Evolutionary conservation across 2,797 vertebrate species (phyloP).

Genomic region (Tapera naevia): DNA sequence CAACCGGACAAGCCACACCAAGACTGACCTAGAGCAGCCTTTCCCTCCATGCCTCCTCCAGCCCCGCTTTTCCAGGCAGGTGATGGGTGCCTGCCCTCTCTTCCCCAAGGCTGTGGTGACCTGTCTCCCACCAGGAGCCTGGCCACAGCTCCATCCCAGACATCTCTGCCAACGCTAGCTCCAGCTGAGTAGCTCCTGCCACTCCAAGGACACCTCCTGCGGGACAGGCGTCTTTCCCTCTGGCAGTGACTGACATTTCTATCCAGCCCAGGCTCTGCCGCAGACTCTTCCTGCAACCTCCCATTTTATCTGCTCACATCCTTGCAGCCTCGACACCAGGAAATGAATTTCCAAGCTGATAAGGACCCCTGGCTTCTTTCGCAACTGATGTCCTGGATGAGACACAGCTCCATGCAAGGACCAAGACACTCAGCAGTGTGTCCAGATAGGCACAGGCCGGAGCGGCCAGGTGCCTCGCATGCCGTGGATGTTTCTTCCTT

Average conservation of each 20-base stretch:
- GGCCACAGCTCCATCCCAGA: neutral
- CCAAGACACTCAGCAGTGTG: fast-evolving
- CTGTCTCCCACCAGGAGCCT: neutral
- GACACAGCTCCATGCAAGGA: neutral
- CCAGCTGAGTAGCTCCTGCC: neutral
- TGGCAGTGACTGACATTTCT: neutral
- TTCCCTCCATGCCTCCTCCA: fast-evolving
- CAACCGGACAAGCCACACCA: fast-evolving
- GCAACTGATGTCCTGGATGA: neutral
- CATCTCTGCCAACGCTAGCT: fast-evolving
- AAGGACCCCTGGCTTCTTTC: neutral
- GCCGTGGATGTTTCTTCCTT: too few relatives aligned
- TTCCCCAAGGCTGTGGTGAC: neutral
- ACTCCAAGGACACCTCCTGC: neutral
- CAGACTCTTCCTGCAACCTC: neutral
- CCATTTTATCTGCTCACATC: neutral
- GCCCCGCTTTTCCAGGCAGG: neutral
- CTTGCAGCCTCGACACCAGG: neutral
- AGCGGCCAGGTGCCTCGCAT: too few relatives aligned
- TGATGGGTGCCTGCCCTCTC: neutral
- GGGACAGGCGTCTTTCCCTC: fast-evolving
- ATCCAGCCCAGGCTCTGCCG: neutral
- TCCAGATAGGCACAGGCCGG: neutral
- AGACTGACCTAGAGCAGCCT: neutral
- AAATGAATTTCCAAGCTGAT: neutral